Conservation (phyloP, 2,113 vertebrate species). For the Ginglymostoma cirratum region DNA sequence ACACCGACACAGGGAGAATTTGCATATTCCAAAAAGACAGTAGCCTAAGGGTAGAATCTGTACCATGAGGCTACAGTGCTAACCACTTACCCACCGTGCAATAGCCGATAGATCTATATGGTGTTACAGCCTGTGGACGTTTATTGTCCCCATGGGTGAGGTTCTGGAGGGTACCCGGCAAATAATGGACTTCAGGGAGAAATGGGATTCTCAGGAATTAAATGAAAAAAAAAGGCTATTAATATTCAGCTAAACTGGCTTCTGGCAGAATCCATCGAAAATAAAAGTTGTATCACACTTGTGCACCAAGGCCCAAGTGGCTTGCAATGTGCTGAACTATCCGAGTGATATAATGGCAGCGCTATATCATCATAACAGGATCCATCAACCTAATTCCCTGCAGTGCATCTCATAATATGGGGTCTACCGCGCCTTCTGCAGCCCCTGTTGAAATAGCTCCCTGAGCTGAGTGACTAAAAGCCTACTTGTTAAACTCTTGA, state of each 20-base stretch:
- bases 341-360: neutral
- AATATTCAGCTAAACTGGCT: conserved; percentile 14
- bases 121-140: neutral
- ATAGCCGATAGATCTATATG: neutral
- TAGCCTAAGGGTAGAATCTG: too few relatives aligned
- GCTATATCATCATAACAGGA: conserved; percentile 23
- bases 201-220: neutral
- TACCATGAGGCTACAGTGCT: too few relatives aligned
- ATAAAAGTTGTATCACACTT: conserved; percentile 21
- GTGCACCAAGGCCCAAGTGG: neutral
- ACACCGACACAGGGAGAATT: too few relatives aligned
- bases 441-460: neutral
- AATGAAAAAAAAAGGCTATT: neutral
- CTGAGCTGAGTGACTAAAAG: conserved; percentile 27
- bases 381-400: neutral
- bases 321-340: neutral
- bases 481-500: neutral
- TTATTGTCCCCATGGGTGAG: neutral
- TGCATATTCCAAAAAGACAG: too few relatives aligned
- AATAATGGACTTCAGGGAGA: neutral
- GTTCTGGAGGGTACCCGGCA: neutral
- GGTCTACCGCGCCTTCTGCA: neutral
- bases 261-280: conserved; percentile 13
- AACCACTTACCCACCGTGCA: too few relatives aligned
- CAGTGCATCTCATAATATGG: conserved; percentile 21